Evolutionary conservation across 2,888 invertebrate species (phyloP).

Genomic region (Amphipoea lucens): DNA sequence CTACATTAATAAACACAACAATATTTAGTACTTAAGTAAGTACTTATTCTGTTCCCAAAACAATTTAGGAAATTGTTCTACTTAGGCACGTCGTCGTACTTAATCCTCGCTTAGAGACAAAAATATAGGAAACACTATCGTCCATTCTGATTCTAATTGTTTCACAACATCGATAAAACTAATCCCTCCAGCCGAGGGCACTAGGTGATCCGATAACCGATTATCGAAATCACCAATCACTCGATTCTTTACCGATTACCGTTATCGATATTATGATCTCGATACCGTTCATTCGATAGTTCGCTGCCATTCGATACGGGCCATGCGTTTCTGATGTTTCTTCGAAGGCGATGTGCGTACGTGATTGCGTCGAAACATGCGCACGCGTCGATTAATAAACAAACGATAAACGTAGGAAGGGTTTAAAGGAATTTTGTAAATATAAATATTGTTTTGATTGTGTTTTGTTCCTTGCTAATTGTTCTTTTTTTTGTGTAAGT

Average conservation of each 20-base stretch:
- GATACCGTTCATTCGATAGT: constrained; percentile 30
- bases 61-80: neutral
- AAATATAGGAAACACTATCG: neutral
- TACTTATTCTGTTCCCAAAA: neutral
- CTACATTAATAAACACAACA: neutral
- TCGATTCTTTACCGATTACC: constrained; percentile 15
- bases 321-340: constrained; percentile 52
- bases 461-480: constrained; percentile 11
- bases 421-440: constrained; percentile 59
- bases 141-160: neutral
- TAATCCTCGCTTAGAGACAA: neutral
- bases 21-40: no score
- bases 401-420: constrained; percentile 51
- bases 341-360: constrained; percentile 62
- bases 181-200: constrained; percentile 8
- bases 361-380: constrained; percentile 60
- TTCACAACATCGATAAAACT: constrained; percentile 22
- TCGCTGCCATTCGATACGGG: constrained; percentile 26
- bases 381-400: constrained; percentile 64
- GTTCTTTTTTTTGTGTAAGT: neutral
- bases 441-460: constrained; percentile 35
- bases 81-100: neutral
- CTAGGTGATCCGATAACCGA: constrained; percentile 32
- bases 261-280: constrained; percentile 37
- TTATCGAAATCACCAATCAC: constrained; percentile 20